Evolutionary conservation across 2,888 invertebrate species (phyloP), one percentile per base, ranked within the genome.

Genomic region (Mythimna ferrago): DNA sequence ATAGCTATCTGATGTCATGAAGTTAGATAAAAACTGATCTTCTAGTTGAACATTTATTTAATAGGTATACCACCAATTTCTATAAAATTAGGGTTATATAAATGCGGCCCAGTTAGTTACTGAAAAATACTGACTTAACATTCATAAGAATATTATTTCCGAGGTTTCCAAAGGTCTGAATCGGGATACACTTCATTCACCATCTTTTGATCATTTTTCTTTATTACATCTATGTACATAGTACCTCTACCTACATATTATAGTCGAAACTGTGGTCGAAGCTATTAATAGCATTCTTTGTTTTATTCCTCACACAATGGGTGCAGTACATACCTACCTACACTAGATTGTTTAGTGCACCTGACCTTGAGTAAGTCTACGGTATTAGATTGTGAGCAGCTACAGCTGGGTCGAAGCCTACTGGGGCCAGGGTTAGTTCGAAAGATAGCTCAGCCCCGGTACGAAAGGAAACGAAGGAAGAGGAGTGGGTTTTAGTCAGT

Each of bases 41-140:
- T 58, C 54, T 53, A 80, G 67, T 48, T 54, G 21, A 58, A 56
- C 48, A 58, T 79, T 67, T 66, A 54, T 58, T 65, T 80, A 16
- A 83, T 66, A 72, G 71, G 71, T 62, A 82, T 69, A 51, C 97
- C 97, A 5, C 97, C 97, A 73, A 97, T 88, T 87, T 97, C 97
- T 57, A 97, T 87, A 11, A 97, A 89, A 58, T 94, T 93, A 0
- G 96, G 93, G 0, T 95, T 93, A 66, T 93, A 81, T 1, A 97
- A 93, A 69, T 93, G 94, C 0, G 96, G 91, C 0, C 97, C 97
- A 71, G 94, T 94, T 26, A 26, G 26, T 1, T 48, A 97, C 78
- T 5, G 96, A 94, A 81, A 95, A 95, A 89, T 97, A 97, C 48
- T 96, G 96, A 85, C 97, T 97, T 0, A 97, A 72, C 70, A 94